These are phyloP conservation scores for Drosophila oshimai DNA, from an alignment of 1,140 invertebrate genomes.

Conservation along the genomic window DNA sequence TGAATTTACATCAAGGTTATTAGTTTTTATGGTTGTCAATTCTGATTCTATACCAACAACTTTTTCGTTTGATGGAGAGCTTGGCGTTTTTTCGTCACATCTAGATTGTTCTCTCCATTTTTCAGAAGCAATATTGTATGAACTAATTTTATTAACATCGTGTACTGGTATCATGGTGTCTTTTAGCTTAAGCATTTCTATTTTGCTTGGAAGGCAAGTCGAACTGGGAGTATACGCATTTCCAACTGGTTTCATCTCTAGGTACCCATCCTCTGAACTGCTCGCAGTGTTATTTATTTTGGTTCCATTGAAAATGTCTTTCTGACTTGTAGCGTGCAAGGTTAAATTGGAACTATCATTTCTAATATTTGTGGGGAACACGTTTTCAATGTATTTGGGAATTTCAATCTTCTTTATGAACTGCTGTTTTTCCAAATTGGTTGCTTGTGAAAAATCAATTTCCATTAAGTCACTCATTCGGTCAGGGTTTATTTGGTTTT, in stretches of 20 bases:
- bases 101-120: conserved; percentile 2
- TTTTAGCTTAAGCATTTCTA: conserved; percentile 35
- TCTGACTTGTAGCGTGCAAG: conserved; percentile 15
- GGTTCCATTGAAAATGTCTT: conserved; percentile 20
- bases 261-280: conserved; percentile 65
- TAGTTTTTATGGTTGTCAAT: not conserved
- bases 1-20: not conserved
- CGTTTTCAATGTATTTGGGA: conserved; percentile 19
- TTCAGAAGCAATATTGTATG: conserved; percentile 6
- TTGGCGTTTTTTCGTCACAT: not conserved
- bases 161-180: not conserved
- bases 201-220: conserved; percentile 27
- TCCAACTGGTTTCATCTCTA: conserved; percentile 83
- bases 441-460: conserved; percentile 87
- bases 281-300: conserved; percentile 7
- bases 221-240: conserved; percentile 12
- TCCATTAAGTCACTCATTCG: conserved; percentile 91
- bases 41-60: conserved; percentile 2
- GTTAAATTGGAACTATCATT: conserved; percentile 38
- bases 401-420: conserved; percentile 22
- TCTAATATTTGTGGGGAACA: conserved; percentile 36
- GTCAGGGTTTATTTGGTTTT: conserved; percentile 86
- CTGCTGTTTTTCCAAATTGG: conserved; percentile 24
- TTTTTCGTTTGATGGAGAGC: conserved; percentile 4
- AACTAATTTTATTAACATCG: conserved; percentile 15